These are phyloP conservation scores for Sebastes schlegelii DNA, from an alignment of 2,113 vertebrate genomes.

Conservation along the genomic window DNA sequence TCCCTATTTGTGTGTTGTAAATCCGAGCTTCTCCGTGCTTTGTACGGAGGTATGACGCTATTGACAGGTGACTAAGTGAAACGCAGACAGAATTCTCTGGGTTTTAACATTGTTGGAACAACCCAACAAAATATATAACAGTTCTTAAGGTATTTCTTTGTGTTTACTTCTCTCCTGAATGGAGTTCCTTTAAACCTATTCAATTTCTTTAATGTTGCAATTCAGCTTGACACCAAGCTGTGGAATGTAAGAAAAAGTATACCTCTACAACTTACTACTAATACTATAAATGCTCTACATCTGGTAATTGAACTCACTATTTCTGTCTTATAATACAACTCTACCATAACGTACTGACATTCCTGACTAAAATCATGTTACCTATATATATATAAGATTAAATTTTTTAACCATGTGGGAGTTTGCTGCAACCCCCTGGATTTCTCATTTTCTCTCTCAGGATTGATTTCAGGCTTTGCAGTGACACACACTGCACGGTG, in stretches of 20 bases:
- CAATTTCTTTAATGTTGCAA: not conserved
- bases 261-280: no score
- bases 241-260: not conserved
- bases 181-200: not conserved
- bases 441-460: slow-evolving; percentile 33
- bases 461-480: slow-evolving; percentile 41
- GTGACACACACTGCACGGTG: not conserved
- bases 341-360: not conserved
- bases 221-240: slow-evolving; percentile 2
- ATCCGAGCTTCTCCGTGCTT: no score
- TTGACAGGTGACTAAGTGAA: no score
- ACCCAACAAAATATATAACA: not conserved
- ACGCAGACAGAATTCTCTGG: not conserved
- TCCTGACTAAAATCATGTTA: not conserved
- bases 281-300: not conserved
- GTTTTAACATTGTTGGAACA: not conserved
- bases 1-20: no score
- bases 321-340: not conserved
- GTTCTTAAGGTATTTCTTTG: not conserved
- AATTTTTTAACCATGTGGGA: not conserved
- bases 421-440: not conserved
- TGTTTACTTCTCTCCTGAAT: not conserved
- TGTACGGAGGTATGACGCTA: no score
- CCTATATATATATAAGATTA: not conserved
- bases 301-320: not conserved